phyloP scores from a whole-genome alignment of 2,797 vertebrate species.

The Gallinago solitaria region DNA sequence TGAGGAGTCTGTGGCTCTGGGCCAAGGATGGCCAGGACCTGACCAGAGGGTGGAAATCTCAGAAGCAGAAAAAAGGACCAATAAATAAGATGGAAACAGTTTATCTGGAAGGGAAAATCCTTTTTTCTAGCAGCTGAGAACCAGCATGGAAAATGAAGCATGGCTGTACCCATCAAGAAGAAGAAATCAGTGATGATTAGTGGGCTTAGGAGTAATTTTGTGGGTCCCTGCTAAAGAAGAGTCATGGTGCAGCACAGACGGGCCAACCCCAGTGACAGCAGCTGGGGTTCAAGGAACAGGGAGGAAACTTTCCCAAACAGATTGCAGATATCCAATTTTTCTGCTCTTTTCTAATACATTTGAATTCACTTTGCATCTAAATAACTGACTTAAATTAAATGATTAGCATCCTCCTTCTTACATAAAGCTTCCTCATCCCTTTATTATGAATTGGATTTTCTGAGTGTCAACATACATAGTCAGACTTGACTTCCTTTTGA shows the following conservation, averaged over 20 bases:
- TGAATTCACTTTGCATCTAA: neutral
- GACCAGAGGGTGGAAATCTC: neutral
- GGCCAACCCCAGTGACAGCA: neutral
- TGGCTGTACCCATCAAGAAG: neutral
- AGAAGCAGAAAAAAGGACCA: neutral
- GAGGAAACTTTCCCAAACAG: neutral
- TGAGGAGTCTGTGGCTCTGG: neutral
- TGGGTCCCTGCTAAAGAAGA: neutral
- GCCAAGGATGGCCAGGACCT: neutral
- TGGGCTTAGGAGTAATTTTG: neutral
- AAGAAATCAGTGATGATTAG: neutral
- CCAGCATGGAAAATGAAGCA: neutral
- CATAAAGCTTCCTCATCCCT: neutral
- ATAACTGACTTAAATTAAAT: neutral
- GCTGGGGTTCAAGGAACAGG: neutral
- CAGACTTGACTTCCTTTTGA: conserved; percentile 40
- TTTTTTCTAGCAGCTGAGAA: neutral
- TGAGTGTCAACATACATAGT: conserved; percentile 22
- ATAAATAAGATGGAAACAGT: neutral
- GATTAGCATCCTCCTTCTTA: neutral
- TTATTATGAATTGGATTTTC: conserved; percentile 42
- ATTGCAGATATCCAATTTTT: neutral
- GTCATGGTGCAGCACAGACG: accelerated
- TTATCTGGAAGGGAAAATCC: neutral
- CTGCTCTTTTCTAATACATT: neutral